phyloP scores from a whole-genome alignment of 2,888 invertebrate genomes.

The Cataglyphis rosenhaueri region DNA sequence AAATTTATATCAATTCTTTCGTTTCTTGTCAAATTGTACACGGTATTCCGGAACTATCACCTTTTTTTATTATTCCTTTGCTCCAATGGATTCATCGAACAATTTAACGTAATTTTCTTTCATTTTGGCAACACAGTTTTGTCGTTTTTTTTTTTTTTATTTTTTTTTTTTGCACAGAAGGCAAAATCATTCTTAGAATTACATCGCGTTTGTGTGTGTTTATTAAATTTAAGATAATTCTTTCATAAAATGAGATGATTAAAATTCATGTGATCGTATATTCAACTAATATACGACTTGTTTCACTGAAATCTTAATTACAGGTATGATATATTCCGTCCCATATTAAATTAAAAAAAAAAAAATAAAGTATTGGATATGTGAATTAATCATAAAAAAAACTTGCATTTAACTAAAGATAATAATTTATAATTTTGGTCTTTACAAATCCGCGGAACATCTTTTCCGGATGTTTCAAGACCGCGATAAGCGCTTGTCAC shows the following conservation, averaged over 20 bases:
- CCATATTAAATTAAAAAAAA: background rate
- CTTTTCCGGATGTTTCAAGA: slow-evolving; percentile 38
- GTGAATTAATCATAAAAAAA: background rate
- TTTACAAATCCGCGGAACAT: slow-evolving; percentile 16
- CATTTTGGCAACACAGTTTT: background rate
- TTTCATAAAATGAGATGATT: background rate
- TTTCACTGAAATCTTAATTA: background rate
- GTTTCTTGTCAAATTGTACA: slow-evolving; percentile 14
- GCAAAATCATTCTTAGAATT: background rate
- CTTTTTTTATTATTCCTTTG: background rate
- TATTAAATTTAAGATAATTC: background rate
- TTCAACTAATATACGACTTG: background rate
- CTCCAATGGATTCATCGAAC: background rate
- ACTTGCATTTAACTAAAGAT: background rate
- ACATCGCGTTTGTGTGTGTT: background rate
- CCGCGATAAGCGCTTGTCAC: slow-evolving; percentile 47
- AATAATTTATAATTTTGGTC: slow-evolving; percentile 17
- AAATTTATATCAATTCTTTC: slow-evolving; percentile 22
- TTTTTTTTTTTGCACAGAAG: background rate
- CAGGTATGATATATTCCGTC: background rate
- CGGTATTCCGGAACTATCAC: background rate
- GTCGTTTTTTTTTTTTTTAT: background rate
- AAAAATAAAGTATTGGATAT: background rate
- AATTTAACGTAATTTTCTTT: slow-evolving; percentile 9
- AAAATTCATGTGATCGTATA: background rate